Percentiles rank a stretch among this genome's conserved stretches.
Evolutionary conservation across 2,797 vertebrate genomes (phyloP).

Genomic region (Lindbergichthys nudifrons): DNA sequence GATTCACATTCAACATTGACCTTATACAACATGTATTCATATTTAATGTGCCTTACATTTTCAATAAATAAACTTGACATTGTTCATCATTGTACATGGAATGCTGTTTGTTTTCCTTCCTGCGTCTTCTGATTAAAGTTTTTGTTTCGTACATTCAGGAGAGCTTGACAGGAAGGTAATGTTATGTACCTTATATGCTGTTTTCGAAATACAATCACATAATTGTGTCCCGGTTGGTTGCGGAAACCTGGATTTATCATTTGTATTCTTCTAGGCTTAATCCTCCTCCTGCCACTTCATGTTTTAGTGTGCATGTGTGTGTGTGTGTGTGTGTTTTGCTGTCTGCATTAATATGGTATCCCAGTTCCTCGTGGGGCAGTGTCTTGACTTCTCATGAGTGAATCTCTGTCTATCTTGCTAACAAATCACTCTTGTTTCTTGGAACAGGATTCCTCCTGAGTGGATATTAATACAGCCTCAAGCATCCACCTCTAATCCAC

Average conservation of each 20-base stretch:
- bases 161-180: constrained; percentile 41
- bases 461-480: constrained; percentile 56
- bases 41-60: constrained; percentile 66
- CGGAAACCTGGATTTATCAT: constrained; percentile 59
- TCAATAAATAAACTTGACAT: constrained; percentile 77
- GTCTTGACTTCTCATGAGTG: constrained; percentile 23
- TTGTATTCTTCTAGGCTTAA: constrained; percentile 28
- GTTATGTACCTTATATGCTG: constrained; percentile 45
- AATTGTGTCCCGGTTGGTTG: constrained; percentile 52
- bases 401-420: constrained; percentile 31
- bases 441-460: constrained; percentile 49
- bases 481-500: constrained; percentile 54
- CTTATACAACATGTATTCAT: constrained; percentile 47
- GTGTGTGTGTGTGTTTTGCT: not conserved
- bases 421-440: constrained; percentile 55
- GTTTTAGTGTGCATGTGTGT: not conserved
- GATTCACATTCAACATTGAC: constrained; percentile 57
- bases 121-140: constrained; percentile 17
- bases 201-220: constrained; percentile 60
- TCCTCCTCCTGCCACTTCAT: constrained; percentile 10
- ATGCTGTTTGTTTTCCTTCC: constrained; percentile 58
- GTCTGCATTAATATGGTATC: constrained; percentile 25
- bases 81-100: constrained; percentile 68
- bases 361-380: constrained; percentile 23
- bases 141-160: constrained; percentile 20